Conservation (phyloP, 2,797 vertebrate genomes). For the Melanotaenia parkinsoni region DNA sequence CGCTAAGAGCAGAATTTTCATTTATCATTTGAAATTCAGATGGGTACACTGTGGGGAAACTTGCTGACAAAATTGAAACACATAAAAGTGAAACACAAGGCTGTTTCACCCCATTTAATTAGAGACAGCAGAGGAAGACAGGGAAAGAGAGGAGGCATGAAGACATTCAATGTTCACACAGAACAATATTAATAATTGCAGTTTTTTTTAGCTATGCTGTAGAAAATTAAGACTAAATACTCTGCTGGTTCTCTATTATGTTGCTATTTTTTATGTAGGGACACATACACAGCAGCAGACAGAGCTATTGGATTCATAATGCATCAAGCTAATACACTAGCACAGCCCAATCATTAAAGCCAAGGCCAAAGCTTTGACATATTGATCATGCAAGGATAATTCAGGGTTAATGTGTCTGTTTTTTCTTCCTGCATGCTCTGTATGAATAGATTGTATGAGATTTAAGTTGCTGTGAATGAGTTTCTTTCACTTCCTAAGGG, state of each 20-base stretch:
- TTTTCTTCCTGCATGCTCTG: slow-evolving; percentile 6
- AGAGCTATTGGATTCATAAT: slow-evolving; percentile 68
- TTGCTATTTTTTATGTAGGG: slow-evolving; percentile 45
- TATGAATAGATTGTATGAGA: slow-evolving; percentile 20
- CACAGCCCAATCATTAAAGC: slow-evolving; percentile 60
- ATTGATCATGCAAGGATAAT: slow-evolving; percentile 63
- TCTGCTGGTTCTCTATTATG: slow-evolving; percentile 63
- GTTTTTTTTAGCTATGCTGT: slow-evolving; percentile 30
- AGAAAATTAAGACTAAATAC: slow-evolving; percentile 66
- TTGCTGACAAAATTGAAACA: slow-evolving; percentile 90
- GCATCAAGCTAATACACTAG: slow-evolving; percentile 62
- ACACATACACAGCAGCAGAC: slow-evolving; percentile 38
- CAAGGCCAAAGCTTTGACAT: slow-evolving; percentile 67
- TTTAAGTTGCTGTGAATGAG: slow-evolving; percentile 14
- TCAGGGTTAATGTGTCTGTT: slow-evolving; percentile 56
- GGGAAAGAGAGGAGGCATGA: slow-evolving; percentile 20
- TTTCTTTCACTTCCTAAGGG: slow-evolving; percentile 1
- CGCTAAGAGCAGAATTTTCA: slow-evolving; percentile 86
- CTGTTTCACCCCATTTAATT: slow-evolving; percentile 83
- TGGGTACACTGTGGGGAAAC: slow-evolving; percentile 85
- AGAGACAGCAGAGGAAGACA: slow-evolving; percentile 63
- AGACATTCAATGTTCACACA: slow-evolving; percentile 47
- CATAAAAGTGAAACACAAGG: slow-evolving; percentile 80
- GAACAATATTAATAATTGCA: slow-evolving; percentile 65
- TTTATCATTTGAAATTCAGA: slow-evolving; percentile 95